Base-by-base conservation (phyloP, 2,888 invertebrate species). In the Caenorhabditis sp. region DNA sequence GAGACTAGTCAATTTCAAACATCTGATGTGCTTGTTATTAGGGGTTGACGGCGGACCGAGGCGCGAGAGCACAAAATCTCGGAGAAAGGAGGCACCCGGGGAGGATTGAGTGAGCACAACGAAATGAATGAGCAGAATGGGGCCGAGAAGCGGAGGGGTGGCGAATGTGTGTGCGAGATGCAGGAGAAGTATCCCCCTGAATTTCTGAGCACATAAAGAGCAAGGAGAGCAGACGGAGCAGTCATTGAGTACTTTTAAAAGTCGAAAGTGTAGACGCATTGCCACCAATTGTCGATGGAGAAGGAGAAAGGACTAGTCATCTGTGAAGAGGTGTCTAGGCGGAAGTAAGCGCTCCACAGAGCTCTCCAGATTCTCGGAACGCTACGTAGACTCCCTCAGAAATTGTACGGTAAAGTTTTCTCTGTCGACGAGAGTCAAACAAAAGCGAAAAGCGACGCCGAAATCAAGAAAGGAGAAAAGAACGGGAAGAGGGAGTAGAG, bases 11-110 rank as follows among this genome's bases (percentile, higher is more conserved):
- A 59, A 59, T 68, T 68, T 68, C 59, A 61, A 70, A 70, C 59
- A 70, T 70, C 66, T 66, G 66, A 66, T 66, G 66, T 56, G 66
- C 66, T 66, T 66, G 66, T 66, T 66, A 66, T 66, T 66, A 66
- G 66, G 66, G 48, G 35, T 45, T n/a, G n/a, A n/a, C n/a, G n/a
- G n/a, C n/a, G n/a, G n/a, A n/a, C n/a, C n/a, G n/a, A n/a, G 56
- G 65, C 45, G 41, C 62, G 45, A 56, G 56, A 66, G 66, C 56
- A 66, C 66, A 56, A 66, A 70, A 70, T 61, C 59, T 61, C 68
- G 58, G 48, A 43, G 46, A 50, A 37, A 43, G 46, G 45, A 48
- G 52, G 32, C 41, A 30, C 37, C 61, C 26, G 61, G 39, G 37
- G 43, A 43, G 48, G n/a, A 37, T 27, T 22, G 63, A 63, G 48